phyloP scores from a whole-genome alignment of 2,888 invertebrate genomes.

The Strigamia transsilvanica region DNA sequence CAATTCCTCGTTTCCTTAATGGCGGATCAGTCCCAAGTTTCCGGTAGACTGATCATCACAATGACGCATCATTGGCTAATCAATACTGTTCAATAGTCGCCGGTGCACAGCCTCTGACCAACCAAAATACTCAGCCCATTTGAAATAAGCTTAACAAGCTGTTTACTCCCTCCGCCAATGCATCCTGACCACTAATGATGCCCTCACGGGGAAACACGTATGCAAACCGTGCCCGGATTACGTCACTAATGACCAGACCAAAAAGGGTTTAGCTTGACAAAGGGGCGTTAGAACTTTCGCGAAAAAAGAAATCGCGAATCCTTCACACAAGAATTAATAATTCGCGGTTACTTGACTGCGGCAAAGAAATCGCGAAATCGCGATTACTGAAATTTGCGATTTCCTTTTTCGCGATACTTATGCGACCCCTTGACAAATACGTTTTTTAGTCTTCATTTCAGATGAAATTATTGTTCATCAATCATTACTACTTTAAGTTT shows the following conservation, averaged over 20 bases:
- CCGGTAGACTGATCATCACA: not conserved
- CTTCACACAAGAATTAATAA: no score
- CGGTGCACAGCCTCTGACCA: not conserved
- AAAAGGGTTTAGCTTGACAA: not conserved
- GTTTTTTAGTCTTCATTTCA: not conserved
- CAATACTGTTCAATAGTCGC: conserved; percentile 8
- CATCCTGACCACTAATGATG: conserved; percentile 8
- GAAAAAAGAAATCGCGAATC: no score
- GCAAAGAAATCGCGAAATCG: no score
- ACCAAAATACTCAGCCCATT: conserved; percentile 8
- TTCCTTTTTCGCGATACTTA: no score
- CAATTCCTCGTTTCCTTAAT: conserved; percentile 2
- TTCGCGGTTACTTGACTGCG: no score
- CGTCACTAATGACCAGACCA: not conserved
- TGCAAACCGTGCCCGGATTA: not conserved
- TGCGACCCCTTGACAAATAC: not conserved
- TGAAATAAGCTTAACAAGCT: conserved; percentile 8
- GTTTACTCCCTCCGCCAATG: not conserved
- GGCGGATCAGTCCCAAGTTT: conserved; percentile 8
- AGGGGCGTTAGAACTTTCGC: no score
- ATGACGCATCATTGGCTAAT: conserved; percentile 8
- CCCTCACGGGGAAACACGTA: not conserved
- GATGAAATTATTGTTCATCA: not conserved
- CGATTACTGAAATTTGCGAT: no score
- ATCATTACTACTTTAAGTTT: not conserved